Percentiles rank a stretch among this genome's conserved stretches.
Conservation (phyloP, 2,113 vertebrate genomes). For the Apteryx owenii region DNA sequence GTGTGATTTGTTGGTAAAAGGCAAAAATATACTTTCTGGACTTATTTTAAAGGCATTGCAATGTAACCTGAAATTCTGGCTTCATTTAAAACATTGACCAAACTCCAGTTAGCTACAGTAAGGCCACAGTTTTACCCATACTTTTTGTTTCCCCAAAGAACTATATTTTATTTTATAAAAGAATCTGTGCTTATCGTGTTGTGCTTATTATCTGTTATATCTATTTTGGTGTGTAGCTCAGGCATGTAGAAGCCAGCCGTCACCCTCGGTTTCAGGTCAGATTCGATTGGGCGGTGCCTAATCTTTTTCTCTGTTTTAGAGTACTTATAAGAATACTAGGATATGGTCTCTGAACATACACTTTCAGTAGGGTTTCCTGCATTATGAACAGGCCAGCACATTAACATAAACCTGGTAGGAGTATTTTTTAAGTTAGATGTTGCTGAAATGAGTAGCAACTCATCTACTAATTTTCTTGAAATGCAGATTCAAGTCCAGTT, state of each 20-base stretch:
- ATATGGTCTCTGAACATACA: slow-evolving; percentile 27
- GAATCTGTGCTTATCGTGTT: not conserved
- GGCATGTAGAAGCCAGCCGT: not conserved
- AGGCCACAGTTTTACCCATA: not conserved
- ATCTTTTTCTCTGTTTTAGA: not conserved
- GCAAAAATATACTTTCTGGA: not conserved
- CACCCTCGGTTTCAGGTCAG: slow-evolving; percentile 22
- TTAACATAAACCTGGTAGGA: not conserved
- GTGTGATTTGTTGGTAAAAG: not conserved
- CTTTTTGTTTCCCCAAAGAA: not conserved
- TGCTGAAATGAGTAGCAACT: not conserved
- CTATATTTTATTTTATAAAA: slow-evolving; percentile 17
- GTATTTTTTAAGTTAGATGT: not conserved
- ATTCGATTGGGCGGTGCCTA: slow-evolving; percentile 25
- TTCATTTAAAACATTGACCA: not conserved
- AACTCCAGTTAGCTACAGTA: not conserved
- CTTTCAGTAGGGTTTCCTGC: slow-evolving; percentile 71
- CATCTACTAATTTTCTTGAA: not conserved
- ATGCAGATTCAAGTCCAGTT: not conserved
- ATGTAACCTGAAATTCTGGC: not conserved
- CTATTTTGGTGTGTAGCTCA: not conserved
- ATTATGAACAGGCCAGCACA: slow-evolving; percentile 7
- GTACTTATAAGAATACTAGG: slow-evolving; percentile 16
- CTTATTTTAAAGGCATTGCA: not conserved
- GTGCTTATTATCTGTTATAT: not conserved